phyloP scores from a whole-genome alignment of 1,140 invertebrate species.

The Dufourea novaeangliae region DNA sequence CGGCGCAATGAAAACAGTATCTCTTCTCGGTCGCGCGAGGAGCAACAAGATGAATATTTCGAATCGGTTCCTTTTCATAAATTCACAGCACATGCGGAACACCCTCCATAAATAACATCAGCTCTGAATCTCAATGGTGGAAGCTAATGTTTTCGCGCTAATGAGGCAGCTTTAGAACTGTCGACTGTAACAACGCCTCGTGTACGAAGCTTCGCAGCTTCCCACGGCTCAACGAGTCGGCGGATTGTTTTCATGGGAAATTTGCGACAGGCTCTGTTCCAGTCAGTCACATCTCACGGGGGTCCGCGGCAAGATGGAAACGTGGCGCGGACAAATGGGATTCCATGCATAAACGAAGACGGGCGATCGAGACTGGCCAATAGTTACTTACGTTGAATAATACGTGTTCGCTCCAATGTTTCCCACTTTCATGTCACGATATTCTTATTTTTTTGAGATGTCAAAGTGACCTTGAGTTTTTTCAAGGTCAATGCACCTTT shows the following conservation, averaged over 20 bases:
- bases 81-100: not conserved
- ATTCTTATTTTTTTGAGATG: too few species aligned
- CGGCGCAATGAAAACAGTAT: not conserved
- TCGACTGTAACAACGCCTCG: constrained; percentile 14
- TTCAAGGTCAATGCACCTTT: too few species aligned
- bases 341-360: constrained; percentile 7
- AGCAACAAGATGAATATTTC: not conserved
- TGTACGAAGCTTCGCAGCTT: too few species aligned
- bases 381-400: too few species aligned
- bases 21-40: not conserved
- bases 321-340: constrained; percentile 31
- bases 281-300: not conserved
- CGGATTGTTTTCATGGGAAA: constrained; percentile 44
- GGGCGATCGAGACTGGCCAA: constrained; percentile 6
- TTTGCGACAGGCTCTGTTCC: constrained; percentile 30
- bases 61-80: constrained; percentile 27
- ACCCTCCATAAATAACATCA: constrained; percentile 5
- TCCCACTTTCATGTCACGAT: too few species aligned
- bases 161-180: constrained; percentile 37
- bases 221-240: not conserved
- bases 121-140: constrained; percentile 36
- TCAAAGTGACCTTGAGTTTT: too few species aligned
- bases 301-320: constrained; percentile 1
- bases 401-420: too few species aligned
- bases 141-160: constrained; percentile 17